phyloP scores from a whole-genome alignment of 2,797 vertebrate genomes.

The Octomys mimax region DNA sequence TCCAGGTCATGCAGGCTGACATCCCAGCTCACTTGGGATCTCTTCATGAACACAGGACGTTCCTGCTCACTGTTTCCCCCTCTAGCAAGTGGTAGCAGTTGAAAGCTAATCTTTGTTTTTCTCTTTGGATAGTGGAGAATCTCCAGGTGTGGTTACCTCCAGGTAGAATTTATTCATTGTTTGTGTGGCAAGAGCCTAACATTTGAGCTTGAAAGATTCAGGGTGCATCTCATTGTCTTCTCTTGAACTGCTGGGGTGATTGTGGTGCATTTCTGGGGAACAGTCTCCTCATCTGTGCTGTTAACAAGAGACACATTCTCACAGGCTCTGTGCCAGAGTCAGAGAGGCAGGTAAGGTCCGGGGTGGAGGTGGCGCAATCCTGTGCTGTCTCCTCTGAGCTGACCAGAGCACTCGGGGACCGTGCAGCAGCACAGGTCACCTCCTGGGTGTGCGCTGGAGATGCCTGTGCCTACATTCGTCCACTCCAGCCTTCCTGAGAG shows the following conservation, averaged over 20 bases:
- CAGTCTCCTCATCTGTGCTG: background rate
- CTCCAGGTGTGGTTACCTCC: background rate
- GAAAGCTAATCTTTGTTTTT: background rate
- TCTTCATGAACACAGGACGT: background rate
- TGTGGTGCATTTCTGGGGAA: background rate
- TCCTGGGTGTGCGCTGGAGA: background rate
- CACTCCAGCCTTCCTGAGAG: background rate
- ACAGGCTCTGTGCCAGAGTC: background rate
- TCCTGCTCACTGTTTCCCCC: background rate
- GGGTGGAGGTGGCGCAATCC: no score
- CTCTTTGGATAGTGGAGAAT: background rate
- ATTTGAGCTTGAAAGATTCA: background rate
- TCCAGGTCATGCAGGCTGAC: background rate
- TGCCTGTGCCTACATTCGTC: background rate
- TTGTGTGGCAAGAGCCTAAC: background rate
- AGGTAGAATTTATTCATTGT: background rate
- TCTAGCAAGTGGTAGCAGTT: background rate
- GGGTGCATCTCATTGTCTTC: background rate
- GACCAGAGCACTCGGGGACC: conserved; percentile 39
- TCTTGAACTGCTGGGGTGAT: background rate
- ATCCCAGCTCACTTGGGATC: background rate
- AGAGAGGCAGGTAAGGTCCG: background rate
- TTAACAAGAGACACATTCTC: background rate
- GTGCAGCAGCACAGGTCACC: background rate
- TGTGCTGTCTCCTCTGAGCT: background rate